These are phyloP conservation scores for Patiria pectinifera DNA, from an alignment of 53 echinoderm and acorn worm genomes.

Conservation along the genomic window DNA sequence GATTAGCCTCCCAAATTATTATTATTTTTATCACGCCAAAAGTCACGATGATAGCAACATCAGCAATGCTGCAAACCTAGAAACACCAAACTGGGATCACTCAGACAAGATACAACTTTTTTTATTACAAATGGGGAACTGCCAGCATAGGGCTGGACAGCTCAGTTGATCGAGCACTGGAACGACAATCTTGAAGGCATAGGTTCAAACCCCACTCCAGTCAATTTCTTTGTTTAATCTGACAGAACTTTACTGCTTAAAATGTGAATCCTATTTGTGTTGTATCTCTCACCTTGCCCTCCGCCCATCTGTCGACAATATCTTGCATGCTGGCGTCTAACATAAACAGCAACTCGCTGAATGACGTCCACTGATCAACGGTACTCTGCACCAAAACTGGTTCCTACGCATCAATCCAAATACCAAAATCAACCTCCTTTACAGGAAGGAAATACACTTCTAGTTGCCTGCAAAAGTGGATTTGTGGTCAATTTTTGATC, in stretches of 20 bases:
- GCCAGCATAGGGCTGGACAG: no score
- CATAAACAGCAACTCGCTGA: slow-evolving; percentile 82
- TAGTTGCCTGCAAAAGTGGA: no score
- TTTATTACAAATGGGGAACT: no score
- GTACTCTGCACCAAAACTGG: slow-evolving; percentile 69
- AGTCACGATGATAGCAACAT: no score
- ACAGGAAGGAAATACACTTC: neutral
- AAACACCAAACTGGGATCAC: no score
- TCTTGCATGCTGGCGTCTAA: slow-evolving; percentile 93
- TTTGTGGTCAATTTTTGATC: no score
- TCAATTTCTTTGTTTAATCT: no score
- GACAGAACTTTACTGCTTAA: neutral
- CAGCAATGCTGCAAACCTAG: no score
- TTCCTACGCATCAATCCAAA: slow-evolving; percentile 51
- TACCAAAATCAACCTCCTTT: neutral
- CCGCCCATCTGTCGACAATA: slow-evolving; percentile 94
- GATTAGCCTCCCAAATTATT: no score
- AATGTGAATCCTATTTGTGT: neutral
- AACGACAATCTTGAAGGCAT: neutral
- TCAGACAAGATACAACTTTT: no score
- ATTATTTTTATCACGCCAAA: no score
- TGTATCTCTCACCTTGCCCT: slow-evolving; percentile 80
- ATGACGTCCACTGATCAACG: slow-evolving; percentile 80
- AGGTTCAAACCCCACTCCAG: neutral
- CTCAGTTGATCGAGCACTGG: no score